A percentile compares a stretch with the other conserved stretches of the same genome.
Conservation (phyloP, 1,140 invertebrate genomes). For the Mycetomoellerius zeteki region DNA sequence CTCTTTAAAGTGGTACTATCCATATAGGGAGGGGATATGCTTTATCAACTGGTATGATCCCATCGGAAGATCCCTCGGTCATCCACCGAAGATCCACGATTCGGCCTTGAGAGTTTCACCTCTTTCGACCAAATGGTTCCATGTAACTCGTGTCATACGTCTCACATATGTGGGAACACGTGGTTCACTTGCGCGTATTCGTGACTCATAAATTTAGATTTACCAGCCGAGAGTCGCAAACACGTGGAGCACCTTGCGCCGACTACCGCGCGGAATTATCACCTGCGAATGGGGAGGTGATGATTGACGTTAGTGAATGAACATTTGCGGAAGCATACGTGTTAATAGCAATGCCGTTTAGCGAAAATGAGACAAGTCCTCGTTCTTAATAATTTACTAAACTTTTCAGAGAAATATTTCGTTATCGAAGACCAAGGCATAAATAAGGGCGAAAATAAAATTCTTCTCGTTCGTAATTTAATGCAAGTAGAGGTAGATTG, state of each 20-base stretch:
- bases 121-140: background rate
- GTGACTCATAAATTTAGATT: conserved; percentile 14
- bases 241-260: background rate
- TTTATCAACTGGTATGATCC: background rate
- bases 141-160: background rate
- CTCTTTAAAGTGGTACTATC: too few species aligned
- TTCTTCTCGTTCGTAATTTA: background rate
- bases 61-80: background rate
- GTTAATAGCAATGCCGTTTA: background rate
- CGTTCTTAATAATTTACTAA: background rate
- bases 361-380: background rate
- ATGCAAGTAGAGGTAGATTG: background rate
- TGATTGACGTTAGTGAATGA: background rate
- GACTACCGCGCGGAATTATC: background rate
- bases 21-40: background rate
- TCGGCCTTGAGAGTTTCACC: background rate
- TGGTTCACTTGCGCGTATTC: background rate
- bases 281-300: background rate
- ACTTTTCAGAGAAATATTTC: background rate
- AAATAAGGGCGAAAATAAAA: background rate
- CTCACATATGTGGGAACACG: background rate
- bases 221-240: conserved; percentile 9
- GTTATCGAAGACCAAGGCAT: background rate
- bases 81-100: background rate
- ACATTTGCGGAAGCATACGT: background rate